Conservation (phyloP, 2,888 invertebrate genomes). For the Agrotis ipsilon region DNA sequence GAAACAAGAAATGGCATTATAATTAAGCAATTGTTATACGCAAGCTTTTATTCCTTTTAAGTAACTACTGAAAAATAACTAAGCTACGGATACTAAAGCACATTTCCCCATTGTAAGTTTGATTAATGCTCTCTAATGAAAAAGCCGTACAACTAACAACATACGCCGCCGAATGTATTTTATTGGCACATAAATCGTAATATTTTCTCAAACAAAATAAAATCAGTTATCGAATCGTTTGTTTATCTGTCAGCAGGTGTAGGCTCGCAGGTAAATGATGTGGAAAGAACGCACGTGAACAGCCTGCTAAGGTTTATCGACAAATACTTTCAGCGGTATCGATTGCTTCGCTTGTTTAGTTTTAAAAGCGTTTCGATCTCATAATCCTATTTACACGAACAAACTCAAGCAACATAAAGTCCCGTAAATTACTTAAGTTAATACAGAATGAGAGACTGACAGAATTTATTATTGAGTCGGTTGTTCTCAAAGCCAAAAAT, state of each 20-base stretch:
- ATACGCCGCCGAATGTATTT: conserved; percentile 52
- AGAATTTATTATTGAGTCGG: conserved; percentile 49
- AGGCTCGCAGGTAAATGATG: conserved; percentile 75
- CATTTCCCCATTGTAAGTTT: conserved; percentile 32
- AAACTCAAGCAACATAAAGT: conserved; percentile 49
- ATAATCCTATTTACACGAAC: conserved; percentile 49
- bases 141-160: conserved; percentile 47
- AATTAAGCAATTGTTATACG: conserved; percentile 41
- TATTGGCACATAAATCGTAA: conserved; percentile 64
- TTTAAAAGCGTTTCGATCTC: conserved; percentile 41
- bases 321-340: conserved; percentile 54
- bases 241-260: conserved; percentile 76
- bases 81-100: conserved; percentile 21
- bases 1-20: conserved; percentile 51
- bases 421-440: conserved; percentile 36
- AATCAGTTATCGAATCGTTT: conserved; percentile 77
- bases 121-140: conserved; percentile 51
- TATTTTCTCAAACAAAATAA: conserved; percentile 73
- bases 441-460: conserved; percentile 29
- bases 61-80: conserved; percentile 2
- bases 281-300: conserved; percentile 74
- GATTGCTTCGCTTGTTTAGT: conserved; percentile 48
- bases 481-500: conserved; percentile 56
- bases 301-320: conserved; percentile 62
- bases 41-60: conserved; percentile 19